These are phyloP conservation scores for Pseudococcus viburni DNA, from an alignment of 2,888 invertebrate genomes.

Conservation along the genomic window DNA sequence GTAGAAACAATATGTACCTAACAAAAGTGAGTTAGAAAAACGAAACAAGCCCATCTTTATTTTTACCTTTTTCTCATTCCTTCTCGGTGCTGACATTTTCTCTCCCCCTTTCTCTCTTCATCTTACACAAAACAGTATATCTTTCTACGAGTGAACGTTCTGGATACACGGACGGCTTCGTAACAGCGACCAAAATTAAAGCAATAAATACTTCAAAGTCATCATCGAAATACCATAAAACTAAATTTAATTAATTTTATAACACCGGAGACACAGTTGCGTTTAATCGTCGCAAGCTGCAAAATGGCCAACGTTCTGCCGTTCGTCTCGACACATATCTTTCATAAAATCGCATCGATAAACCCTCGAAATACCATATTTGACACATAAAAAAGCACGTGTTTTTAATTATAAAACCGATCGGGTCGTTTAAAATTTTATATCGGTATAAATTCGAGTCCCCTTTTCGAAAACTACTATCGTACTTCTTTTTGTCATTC, in stretches of 20 bases:
- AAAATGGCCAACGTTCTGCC: background rate
- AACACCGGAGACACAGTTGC: constrained; percentile 38
- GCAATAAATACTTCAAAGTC: constrained; percentile 49
- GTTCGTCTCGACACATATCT: background rate
- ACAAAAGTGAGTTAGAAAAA: background rate
- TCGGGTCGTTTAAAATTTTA: background rate
- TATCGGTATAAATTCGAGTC: background rate
- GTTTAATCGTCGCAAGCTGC: constrained; percentile 46
- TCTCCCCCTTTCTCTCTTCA: background rate
- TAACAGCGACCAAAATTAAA: constrained; percentile 37
- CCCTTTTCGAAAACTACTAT: background rate
- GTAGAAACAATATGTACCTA: background rate
- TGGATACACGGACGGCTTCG: background rate
- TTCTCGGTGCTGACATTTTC: background rate
- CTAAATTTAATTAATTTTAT: constrained; percentile 56
- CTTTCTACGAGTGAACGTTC: background rate
- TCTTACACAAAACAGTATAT: background rate
- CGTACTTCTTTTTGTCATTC: background rate
- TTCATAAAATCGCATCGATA: background rate
- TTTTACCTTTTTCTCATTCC: background rate
- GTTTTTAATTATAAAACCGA: constrained; percentile 9
- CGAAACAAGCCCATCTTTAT: background rate
- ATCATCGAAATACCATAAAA: constrained; percentile 57
- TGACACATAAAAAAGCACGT: constrained; percentile 6
- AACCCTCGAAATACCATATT: background rate